phyloP scores from a whole-genome alignment of 2,113 vertebrate genomes.

The Oreochromis spilurus region DNA sequence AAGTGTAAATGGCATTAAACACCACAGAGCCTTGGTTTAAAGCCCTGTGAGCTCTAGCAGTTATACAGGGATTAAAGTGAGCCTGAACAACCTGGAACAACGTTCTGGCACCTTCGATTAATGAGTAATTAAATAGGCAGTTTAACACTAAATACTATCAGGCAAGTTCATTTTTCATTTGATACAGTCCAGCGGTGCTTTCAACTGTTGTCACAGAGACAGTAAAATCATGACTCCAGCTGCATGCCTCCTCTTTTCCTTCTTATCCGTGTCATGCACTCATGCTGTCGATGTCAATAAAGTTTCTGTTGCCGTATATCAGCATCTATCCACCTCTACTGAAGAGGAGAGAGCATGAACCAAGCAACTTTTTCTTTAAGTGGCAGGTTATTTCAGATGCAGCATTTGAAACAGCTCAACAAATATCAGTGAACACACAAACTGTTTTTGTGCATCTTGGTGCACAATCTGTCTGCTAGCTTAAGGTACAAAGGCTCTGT shows the following conservation, averaged over 20 bases:
- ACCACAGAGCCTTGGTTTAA: background rate
- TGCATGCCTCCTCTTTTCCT: background rate
- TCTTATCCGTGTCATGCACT: background rate
- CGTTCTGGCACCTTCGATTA: background rate
- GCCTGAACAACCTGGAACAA: background rate
- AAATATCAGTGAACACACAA: background rate
- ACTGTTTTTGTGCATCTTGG: background rate
- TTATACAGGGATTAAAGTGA: background rate
- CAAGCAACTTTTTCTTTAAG: background rate
- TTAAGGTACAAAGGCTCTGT: background rate
- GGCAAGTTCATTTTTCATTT: background rate
- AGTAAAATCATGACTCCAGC: background rate
- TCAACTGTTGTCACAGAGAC: background rate
- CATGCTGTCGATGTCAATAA: background rate
- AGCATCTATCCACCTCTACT: background rate
- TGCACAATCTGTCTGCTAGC: background rate
- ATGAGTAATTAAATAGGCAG: background rate
- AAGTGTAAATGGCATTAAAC: background rate
- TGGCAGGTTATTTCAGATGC: background rate
- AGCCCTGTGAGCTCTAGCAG: background rate
- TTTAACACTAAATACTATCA: background rate
- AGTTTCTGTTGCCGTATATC: background rate
- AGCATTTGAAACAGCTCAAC: background rate
- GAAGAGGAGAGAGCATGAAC: background rate
- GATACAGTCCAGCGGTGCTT: background rate